Conservation (phyloP, 1,140 invertebrate species). For the Drosophila ananassae region DNA sequence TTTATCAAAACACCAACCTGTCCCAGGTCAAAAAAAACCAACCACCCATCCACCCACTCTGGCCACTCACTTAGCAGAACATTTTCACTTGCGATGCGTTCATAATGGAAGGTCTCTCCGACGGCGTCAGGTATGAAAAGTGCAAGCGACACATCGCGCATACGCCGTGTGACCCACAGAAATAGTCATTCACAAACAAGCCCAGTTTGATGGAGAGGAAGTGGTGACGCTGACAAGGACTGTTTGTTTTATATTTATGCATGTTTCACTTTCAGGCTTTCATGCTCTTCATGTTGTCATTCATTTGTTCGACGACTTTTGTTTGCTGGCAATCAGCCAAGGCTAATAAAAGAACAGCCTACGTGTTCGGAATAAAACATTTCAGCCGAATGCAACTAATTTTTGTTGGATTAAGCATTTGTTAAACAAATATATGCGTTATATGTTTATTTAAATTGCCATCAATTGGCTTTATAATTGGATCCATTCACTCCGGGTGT, state of each 20-base stretch:
- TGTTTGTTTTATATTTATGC: slow-evolving; percentile 46
- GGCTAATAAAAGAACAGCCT: slow-evolving; percentile 27
- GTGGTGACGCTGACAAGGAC: slow-evolving; percentile 1
- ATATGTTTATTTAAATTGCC: slow-evolving; percentile 1
- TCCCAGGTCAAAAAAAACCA: slow-evolving; percentile 2
- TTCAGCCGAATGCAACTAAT: slow-evolving; percentile 25
- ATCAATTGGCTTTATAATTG: neutral
- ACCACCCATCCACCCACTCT: neutral
- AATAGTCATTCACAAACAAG: slow-evolving; percentile 22
- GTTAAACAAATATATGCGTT: neutral
- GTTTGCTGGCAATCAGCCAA: slow-evolving; percentile 68
- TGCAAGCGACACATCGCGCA: slow-evolving; percentile 39
- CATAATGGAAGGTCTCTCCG: slow-evolving; percentile 25
- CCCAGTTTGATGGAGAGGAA: neutral
- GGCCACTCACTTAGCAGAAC: slow-evolving; percentile 38
- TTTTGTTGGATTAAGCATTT: slow-evolving; percentile 15
- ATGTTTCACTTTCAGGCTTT: slow-evolving; percentile 27
- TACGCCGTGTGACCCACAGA: slow-evolving; percentile 40
- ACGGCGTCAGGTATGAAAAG: slow-evolving; percentile 21
- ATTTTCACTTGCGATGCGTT: slow-evolving; percentile 39
- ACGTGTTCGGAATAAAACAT: slow-evolving; percentile 26
- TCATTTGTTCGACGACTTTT: slow-evolving; percentile 51
- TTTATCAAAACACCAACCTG: slow-evolving; percentile 3
- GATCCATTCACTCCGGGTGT: neutral
- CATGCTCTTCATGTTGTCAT: slow-evolving; percentile 33